Base-by-base conservation (phyloP, 1,140 invertebrate genomes). In the Oscheius sp. region DNA sequence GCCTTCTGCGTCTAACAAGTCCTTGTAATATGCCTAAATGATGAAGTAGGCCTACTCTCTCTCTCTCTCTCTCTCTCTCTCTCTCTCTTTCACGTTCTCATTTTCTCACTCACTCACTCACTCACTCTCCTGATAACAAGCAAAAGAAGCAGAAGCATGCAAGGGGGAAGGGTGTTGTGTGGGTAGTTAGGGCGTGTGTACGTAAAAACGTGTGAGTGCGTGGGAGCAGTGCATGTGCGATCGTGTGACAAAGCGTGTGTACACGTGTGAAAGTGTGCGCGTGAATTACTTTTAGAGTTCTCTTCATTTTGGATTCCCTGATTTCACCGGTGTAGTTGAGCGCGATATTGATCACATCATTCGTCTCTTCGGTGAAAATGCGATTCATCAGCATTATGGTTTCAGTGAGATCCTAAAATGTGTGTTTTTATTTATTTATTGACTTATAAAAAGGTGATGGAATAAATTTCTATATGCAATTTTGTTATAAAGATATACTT, bases 11-110 rank as follows among this genome's bases (percentile, higher is more conserved):
- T 61, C 65, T 3, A 74, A 34, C 65, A 74, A 69, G 46, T 42
- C 58, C 28, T 68, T 74, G 36, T 74, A 74, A 20, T 67, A 74
- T 58, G 35, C 28, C 72, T 74, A n/a, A 55, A 63, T 34, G n/a
- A n/a, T n/a, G n/a, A n/a, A n/a, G n/a, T n/a, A n/a, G n/a, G n/a
- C n/a, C n/a, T n/a, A n/a, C n/a, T 42, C n/a, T 42, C 10, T 42
- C 10, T 10, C n/a, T n/a, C 10, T 42, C n/a, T 42, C 38, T 42
- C n/a, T 10, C n/a, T 42, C n/a, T 23, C 23, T 58, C 10, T 23
- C n/a, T 10, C 23, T 28, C n/a, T 62, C 26, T 29, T 62, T 26
- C 23, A 62, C n/a, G 15, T 15, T 15, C 34, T 20, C n/a, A 4
- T 65, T 2, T 15, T n/a, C n/a, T n/a, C n/a, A n/a, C n/a, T n/a